Conservation (phyloP, 2,888 invertebrate genomes). For the Aphidius colemani region DNA sequence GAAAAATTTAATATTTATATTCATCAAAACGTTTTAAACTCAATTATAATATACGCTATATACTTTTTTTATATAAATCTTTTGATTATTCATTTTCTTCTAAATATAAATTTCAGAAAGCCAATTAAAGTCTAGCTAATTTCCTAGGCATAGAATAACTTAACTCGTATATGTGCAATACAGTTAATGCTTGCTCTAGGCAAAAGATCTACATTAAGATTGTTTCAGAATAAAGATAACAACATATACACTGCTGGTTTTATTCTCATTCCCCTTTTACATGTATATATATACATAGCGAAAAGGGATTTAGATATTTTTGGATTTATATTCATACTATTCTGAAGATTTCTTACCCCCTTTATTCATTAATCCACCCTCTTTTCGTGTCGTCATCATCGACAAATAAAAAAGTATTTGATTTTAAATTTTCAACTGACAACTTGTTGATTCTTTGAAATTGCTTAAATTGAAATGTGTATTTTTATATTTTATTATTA, state of each 20-base stretch:
- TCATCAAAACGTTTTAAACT: no score
- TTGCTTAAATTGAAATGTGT: constrained; percentile 8
- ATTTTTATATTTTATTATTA: no score
- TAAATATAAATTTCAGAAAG: constrained; percentile 19
- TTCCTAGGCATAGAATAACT: constrained; percentile 51
- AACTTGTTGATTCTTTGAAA: constrained; percentile 19
- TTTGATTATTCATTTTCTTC: no score
- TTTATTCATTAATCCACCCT: constrained; percentile 21
- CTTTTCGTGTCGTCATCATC: constrained; percentile 1
- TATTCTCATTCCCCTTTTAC: constrained; percentile 4
- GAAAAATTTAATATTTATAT: no score
- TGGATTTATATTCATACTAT: constrained; percentile 20
- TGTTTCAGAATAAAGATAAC: constrained; percentile 35
- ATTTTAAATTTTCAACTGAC: constrained; percentile 2
- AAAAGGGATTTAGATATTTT: background rate
- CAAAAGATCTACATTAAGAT: constrained; percentile 51
- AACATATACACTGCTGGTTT: constrained; percentile 1
- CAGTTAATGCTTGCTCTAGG: constrained; percentile 31
- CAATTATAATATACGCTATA: background rate
- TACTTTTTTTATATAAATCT: background rate
- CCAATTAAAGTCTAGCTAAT: constrained; percentile 39
- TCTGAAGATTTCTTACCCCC: constrained; percentile 3
- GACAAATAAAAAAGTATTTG: background rate
- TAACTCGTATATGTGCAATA: constrained; percentile 15
- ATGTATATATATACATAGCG: constrained; percentile 4